phyloP scores from a whole-genome alignment of 2,797 vertebrate genomes.

The Sebastiscus albofasciatus region DNA sequence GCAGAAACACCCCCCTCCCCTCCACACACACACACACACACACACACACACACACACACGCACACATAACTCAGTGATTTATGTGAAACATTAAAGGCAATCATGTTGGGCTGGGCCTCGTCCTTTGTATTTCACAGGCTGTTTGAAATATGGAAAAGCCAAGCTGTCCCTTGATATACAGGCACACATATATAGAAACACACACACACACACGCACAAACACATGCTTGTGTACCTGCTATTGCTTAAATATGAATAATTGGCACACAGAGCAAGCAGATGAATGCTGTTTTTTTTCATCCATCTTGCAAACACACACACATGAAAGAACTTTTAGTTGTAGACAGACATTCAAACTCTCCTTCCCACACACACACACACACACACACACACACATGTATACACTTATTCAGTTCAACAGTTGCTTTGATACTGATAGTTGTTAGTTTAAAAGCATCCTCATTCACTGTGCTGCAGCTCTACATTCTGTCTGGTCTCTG shows the following conservation, averaged over 20 bases:
- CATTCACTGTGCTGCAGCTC: slow-evolving; percentile 30
- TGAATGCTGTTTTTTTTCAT: slow-evolving; percentile 1
- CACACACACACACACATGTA: background rate
- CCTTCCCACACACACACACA: background rate
- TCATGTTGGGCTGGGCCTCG: slow-evolving; percentile 73
- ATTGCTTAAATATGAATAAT: slow-evolving; percentile 54
- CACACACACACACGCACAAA: background rate
- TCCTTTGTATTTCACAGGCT: slow-evolving; percentile 65
- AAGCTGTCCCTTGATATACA: slow-evolving; percentile 58
- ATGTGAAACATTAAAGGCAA: slow-evolving; percentile 83
- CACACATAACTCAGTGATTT: slow-evolving; percentile 67
- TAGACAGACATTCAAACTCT: background rate
- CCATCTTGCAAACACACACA: slow-evolving; percentile 8
- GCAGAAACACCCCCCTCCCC: slow-evolving; percentile 24
- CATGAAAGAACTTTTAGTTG: slow-evolving; percentile 1
- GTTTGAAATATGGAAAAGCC: slow-evolving; percentile 77
- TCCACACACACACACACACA: background rate
- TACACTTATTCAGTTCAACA: slow-evolving; percentile 4
- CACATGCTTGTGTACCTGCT: slow-evolving; percentile 10
- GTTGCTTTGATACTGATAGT: slow-evolving; percentile 45
- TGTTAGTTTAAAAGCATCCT: slow-evolving; percentile 20
- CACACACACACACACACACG: slow-evolving; percentile 8
- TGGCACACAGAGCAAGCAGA: slow-evolving; percentile 25
- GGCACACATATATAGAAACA: slow-evolving; percentile 23
- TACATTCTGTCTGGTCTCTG: slow-evolving; percentile 24